Conservation (phyloP, 2,888 invertebrate species). For the Drosophila nr. fundita region DNA sequence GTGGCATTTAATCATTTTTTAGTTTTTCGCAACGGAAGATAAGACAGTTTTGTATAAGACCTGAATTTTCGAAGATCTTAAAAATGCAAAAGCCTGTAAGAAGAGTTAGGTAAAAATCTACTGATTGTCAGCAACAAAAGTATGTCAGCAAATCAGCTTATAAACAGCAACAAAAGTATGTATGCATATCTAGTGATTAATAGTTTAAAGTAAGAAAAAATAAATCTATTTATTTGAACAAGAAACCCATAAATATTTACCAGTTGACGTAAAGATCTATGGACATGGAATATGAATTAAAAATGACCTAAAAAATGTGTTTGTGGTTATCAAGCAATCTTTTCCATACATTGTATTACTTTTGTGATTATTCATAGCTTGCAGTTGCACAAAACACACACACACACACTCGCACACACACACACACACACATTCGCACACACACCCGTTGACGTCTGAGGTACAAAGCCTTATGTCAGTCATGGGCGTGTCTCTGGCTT, state of each 20-base stretch:
- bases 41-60: not conserved
- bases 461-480: conserved; percentile 32
- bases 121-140: not conserved
- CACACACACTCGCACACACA: not conserved
- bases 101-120: not conserved
- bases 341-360: not conserved
- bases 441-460: conserved; percentile 24
- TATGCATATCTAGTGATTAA: not conserved
- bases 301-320: not conserved
- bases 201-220: not conserved
- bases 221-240: fast-evolving
- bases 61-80: not conserved
- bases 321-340: not conserved
- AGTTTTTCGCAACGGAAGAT: not conserved
- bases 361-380: conserved; percentile 5
- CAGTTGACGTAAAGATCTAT: not conserved
- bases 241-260: not conserved
- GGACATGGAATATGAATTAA: not conserved
- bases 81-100: not conserved
- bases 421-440: not conserved
- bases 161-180: not conserved
- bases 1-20: no score
- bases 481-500: conserved; percentile 36
- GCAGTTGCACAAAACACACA: conserved; percentile 15
- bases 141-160: not conserved